Evolutionary conservation across 2,888 invertebrate genomes (phyloP), one percentile per base, ranked within the genome.

Genomic region (Xestoiulus laeticollis): DNA sequence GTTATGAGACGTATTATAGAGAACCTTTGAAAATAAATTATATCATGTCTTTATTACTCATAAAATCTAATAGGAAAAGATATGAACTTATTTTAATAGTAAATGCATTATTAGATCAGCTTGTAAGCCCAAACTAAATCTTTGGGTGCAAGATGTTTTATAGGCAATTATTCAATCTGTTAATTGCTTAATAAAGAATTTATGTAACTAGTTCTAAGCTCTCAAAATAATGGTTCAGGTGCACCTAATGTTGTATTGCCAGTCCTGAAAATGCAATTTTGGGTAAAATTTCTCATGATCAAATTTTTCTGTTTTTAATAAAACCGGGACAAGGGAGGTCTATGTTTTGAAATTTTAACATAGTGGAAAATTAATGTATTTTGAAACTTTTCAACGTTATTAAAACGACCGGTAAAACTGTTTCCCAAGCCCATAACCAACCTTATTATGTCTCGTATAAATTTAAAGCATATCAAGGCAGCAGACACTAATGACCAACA

Each of bases 401-500:
- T 68, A 26, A 68, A 68, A 68, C 12, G 19, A n/a, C 59, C 26
- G 5, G n/a, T 0, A 68, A 68, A 68, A 26, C 26, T 68, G 22
- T 26, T 68, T 68, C 26, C 26, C 68, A 68, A 68, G 68, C 68
- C 26, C 68, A 68, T 68, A 68, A 22, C 26, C 68, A n/a, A 68
- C 68, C n/a, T n/a, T 68, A 68, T 68, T 68, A 68, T 68, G 68
- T 26, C 26, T 68, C 3, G 68, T 26, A 26, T 68, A 68, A 68
- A 68, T 68, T 68, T 68, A 22, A 68, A 26, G 68, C 68, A 68
- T 68, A 68, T 68, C 68, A 68, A n/a, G 10, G 19, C 53, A 26
- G 68, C 26, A 68, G 68, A 68, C 68, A 68, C 68, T 68, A 68
- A 68, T 68, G 68, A 68, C 68, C n/a, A 22, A 26, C 68, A 68